These are phyloP conservation scores for Brachylomia viminalis DNA, from an alignment of 2,888 invertebrate species.

Conservation along the genomic window DNA sequence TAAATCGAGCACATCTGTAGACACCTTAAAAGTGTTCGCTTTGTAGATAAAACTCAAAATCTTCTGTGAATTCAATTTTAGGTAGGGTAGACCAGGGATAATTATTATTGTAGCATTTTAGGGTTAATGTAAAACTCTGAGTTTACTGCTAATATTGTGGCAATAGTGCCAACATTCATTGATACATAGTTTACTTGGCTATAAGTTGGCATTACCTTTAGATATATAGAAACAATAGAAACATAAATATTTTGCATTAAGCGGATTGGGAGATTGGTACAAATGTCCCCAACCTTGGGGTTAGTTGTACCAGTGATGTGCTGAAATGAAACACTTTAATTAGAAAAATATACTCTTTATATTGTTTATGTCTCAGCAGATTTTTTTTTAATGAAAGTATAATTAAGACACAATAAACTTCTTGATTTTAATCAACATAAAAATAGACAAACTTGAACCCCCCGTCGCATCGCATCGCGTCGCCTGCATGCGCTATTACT, in stretches of 20 bases:
- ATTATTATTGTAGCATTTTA: background rate
- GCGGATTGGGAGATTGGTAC: background rate
- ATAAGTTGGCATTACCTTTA: background rate
- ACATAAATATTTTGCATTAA: background rate
- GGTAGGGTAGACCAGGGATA: background rate
- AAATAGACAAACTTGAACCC: too few species aligned
- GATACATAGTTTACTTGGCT: background rate
- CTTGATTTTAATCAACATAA: background rate
- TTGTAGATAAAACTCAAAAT: background rate
- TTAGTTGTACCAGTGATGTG: too few species aligned
- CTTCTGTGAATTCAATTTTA: background rate
- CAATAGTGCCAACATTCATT: background rate
- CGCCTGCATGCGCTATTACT: too few species aligned
- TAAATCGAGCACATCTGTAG: background rate
- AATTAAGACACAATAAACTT: too few species aligned
- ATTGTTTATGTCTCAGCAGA: too few species aligned
- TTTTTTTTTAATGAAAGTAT: too few species aligned
- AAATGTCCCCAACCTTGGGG: too few species aligned
- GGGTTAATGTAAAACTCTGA: background rate
- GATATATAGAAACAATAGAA: background rate
- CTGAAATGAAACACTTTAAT: too few species aligned
- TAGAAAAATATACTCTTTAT: background rate
- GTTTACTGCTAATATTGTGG: background rate
- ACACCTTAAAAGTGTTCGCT: background rate
- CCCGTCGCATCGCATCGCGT: too few species aligned